These are phyloP conservation scores for Volucella zonaria DNA, from an alignment of 2,888 invertebrate genomes.

Conservation along the genomic window DNA sequence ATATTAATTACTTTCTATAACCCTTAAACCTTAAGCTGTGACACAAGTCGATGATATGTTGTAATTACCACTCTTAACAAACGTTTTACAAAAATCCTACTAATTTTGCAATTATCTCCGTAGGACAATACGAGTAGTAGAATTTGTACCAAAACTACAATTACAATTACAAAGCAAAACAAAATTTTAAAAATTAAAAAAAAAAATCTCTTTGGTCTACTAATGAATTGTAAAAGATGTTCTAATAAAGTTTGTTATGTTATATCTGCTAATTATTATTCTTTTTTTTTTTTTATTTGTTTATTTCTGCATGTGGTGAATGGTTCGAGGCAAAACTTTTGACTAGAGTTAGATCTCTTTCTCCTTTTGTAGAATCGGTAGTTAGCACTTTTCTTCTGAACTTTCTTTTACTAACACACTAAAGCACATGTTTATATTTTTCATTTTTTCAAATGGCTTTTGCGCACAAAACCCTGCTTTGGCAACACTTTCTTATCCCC, in stretches of 20 bases:
- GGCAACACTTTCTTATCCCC: conserved; percentile 4
- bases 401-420: conserved; percentile 27
- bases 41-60: conserved; percentile 58
- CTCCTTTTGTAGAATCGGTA: neutral
- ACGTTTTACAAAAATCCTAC: conserved; percentile 43
- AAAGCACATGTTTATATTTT: conserved; percentile 22
- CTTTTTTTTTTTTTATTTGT: neutral
- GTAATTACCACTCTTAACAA: conserved; percentile 66
- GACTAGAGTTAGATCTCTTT: neutral
- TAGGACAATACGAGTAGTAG: conserved; percentile 33
- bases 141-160: conserved; percentile 4
- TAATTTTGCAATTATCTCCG: conserved; percentile 53
- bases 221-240: conserved; percentile 33
- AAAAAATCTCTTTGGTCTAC: conserved; percentile 30
- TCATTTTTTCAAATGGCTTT: conserved; percentile 32
- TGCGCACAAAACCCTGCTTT: conserved; percentile 30
- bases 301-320: conserved; percentile 31
- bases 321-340: conserved; percentile 26
- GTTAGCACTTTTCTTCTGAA: conserved; percentile 17
- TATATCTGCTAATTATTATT: conserved; percentile 1
- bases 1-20: conserved; percentile 64
- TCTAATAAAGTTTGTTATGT: conserved; percentile 40
- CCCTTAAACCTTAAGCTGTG: conserved; percentile 49
- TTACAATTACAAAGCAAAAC: no score
- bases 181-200: neutral